A percentile compares a stretch with the other conserved stretches of the same genome.
These are phyloP conservation scores for Sebastes vulpes DNA, from an alignment of 2,797 vertebrate genomes.

Conservation along the genomic window DNA sequence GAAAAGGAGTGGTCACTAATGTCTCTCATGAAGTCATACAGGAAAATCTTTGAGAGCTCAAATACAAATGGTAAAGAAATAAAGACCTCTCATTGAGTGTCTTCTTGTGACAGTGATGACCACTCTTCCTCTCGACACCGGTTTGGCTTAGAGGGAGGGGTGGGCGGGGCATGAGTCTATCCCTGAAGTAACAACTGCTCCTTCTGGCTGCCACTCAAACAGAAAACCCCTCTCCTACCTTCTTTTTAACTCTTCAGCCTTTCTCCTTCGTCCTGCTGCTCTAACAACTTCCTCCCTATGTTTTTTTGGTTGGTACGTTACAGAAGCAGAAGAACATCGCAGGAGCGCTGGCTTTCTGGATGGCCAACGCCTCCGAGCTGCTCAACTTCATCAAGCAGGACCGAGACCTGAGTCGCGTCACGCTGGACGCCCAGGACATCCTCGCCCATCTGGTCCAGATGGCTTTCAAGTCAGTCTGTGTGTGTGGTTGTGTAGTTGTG, in stretches of 20 bases:
- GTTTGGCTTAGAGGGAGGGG: slow-evolving; percentile 66
- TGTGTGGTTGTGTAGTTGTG: not conserved
- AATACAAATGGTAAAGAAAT: not conserved
- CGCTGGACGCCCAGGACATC: slow-evolving; percentile 96
- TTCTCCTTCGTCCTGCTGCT: not conserved
- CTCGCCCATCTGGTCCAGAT: slow-evolving; percentile 97
- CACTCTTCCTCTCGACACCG: slow-evolving; percentile 56
- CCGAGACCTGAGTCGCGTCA: slow-evolving; percentile 93
- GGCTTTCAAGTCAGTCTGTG: slow-evolving; percentile 95
- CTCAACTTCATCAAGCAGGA: slow-evolving; percentile 99
- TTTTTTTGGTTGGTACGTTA: slow-evolving; percentile 56
- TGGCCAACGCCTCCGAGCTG: slow-evolving; percentile 98
- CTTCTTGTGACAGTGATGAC: slow-evolving; percentile 39
- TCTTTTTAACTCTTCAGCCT: slow-evolving; percentile 19
- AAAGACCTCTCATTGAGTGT: not conserved
- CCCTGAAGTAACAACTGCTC: slow-evolving; percentile 86
- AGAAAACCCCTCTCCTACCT: slow-evolving; percentile 52
- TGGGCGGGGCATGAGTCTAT: slow-evolving; percentile 91
- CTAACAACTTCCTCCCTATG: slow-evolving; percentile 27
- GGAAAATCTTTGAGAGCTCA: not conserved
- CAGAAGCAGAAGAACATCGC: slow-evolving; percentile 99
- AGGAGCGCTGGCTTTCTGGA: slow-evolving; percentile 98
- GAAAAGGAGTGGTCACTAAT: slow-evolving; percentile 44
- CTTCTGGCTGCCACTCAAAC: slow-evolving; percentile 82
- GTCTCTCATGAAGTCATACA: not conserved